Evolutionary conservation across 2,113 vertebrate species (phyloP).

Genomic region (Talpa occidentalis): DNA sequence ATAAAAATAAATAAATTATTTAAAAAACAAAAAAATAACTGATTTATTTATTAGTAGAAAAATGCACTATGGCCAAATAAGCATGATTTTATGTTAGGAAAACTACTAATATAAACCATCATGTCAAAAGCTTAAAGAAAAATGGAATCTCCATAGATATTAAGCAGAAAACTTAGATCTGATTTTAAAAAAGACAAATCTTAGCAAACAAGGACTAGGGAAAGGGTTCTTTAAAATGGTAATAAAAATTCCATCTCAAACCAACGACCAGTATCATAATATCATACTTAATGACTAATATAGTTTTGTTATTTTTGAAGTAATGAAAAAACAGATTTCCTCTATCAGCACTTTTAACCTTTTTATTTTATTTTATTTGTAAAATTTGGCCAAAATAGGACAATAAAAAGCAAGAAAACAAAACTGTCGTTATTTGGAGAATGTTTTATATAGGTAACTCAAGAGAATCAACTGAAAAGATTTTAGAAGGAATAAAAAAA

Average conservation of each 20-base stretch:
- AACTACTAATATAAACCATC: constrained; percentile 30
- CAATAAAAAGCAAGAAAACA: not conserved
- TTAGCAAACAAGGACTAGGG: not conserved
- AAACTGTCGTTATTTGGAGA: not conserved
- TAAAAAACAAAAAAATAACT: too few relatives aligned
- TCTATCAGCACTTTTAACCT: not conserved
- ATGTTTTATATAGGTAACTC: not conserved
- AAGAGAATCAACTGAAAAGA: constrained; percentile 22
- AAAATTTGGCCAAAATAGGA: not conserved
- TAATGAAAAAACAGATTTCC: not conserved
- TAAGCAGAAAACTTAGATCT: constrained; percentile 46
- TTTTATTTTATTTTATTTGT: not conserved
- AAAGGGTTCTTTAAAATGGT: constrained; percentile 13
- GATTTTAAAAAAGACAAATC: not conserved
- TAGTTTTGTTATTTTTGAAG: not conserved
- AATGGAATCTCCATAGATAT: constrained; percentile 22
- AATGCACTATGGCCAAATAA: constrained; percentile 32
- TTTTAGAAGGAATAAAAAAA: constrained; percentile 39
- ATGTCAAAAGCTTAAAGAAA: constrained; percentile 34
- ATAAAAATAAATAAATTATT: too few relatives aligned
- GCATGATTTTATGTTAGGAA: constrained; percentile 44
- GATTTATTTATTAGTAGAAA: constrained; percentile 2
- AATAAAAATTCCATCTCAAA: not conserved
- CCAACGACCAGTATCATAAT: not conserved
- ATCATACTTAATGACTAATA: not conserved